These are phyloP conservation scores for Drosophila ananassae DNA, from an alignment of 1,140 invertebrate species.

Conservation along the genomic window DNA sequence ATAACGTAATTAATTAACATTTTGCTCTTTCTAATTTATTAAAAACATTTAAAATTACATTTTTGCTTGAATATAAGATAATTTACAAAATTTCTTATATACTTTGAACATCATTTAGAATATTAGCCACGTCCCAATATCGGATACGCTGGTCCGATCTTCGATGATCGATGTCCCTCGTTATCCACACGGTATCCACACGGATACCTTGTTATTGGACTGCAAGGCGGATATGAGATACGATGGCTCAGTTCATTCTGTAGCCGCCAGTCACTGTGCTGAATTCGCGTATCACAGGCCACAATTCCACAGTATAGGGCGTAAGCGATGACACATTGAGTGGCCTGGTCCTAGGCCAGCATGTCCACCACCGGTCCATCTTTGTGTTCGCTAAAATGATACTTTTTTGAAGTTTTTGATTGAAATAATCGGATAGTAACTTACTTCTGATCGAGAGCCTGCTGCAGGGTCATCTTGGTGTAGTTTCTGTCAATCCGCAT, in stretches of 20 bases:
- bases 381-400: slow-evolving; percentile 82
- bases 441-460: slow-evolving; percentile 79
- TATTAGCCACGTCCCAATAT: slow-evolving; percentile 93
- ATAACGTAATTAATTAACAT: too few species aligned
- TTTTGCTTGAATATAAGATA: too few species aligned
- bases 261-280: slow-evolving; percentile 91
- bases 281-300: slow-evolving; percentile 95
- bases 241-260: slow-evolving; percentile 93
- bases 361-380: slow-evolving; percentile 93
- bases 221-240: slow-evolving; percentile 93
- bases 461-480: slow-evolving; percentile 82
- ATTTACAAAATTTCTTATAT: too few species aligned
- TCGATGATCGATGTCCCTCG: slow-evolving; percentile 89
- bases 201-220: slow-evolving; percentile 95
- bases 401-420: neutral
- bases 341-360: slow-evolving; percentile 89
- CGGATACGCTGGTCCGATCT: slow-evolving; percentile 96
- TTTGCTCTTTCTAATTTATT: too few species aligned
- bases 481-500: slow-evolving; percentile 86
- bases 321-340: slow-evolving; percentile 92
- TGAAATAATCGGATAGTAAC: neutral
- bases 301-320: slow-evolving; percentile 91
- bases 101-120: too few species aligned
- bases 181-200: slow-evolving; percentile 87
- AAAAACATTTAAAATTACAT: too few species aligned